Evolutionary conservation across 23 tunicate genomes (phyloP).

Genomic region (Halocynthia roretzi): DNA sequence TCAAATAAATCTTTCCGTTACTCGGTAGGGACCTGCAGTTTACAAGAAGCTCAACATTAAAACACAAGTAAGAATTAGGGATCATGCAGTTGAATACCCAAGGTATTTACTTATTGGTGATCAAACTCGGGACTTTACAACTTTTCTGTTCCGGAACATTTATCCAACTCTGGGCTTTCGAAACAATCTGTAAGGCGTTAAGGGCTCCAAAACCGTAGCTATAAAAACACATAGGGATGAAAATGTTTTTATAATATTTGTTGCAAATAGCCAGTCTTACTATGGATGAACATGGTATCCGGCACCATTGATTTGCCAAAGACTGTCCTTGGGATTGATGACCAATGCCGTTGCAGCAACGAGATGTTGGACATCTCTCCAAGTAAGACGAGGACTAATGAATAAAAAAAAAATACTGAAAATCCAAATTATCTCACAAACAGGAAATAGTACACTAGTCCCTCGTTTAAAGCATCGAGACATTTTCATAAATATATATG

Average conservation of each 20-base stretch:
- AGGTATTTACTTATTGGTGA: too few species aligned
- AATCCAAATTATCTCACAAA: too few species aligned
- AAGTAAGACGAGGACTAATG: constrained; percentile 11
- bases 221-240: background rate
- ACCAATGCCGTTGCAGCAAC: constrained; percentile 17
- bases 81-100: too few species aligned
- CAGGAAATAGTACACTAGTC: background rate
- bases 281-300: constrained; percentile 15
- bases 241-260: too few species aligned
- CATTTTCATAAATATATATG: too few species aligned
- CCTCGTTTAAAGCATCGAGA: background rate
- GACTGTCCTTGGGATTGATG: constrained; percentile 2
- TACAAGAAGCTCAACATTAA: background rate
- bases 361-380: constrained; percentile 25
- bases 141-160: constrained; percentile 3
- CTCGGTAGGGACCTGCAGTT: constrained; percentile 2
- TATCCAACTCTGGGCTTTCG: constrained; percentile 5
- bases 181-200: constrained; percentile 9
- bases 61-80: background rate
- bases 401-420: background rate
- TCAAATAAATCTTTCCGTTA: background rate
- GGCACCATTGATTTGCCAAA: constrained; percentile 20
- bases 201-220: constrained; percentile 28
- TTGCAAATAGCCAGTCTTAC: background rate
- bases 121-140: background rate